Percentiles rank a stretch among this genome's conserved stretches.
phyloP scores from a whole-genome alignment of 2,888 invertebrate species.

The Dorcus parallelipipedus region DNA sequence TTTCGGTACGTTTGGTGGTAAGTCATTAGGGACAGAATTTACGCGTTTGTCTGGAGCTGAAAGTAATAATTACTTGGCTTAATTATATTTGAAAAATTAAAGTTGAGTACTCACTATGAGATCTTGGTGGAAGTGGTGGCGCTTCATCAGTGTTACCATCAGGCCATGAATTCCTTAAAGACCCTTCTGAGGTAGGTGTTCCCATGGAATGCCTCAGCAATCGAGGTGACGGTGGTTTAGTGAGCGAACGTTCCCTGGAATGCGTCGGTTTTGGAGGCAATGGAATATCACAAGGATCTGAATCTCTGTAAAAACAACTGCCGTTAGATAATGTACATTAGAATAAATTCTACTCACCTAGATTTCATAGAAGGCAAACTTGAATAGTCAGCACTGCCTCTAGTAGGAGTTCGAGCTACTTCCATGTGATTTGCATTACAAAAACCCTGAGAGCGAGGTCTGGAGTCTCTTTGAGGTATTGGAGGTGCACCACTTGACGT shows the following conservation, averaged over 20 bases:
- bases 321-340: background rate
- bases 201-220: slow-evolving; percentile 53
- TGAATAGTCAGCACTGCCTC: slow-evolving; percentile 47
- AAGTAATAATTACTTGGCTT: slow-evolving; percentile 15
- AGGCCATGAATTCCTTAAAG: slow-evolving; percentile 57
- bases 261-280: slow-evolving; percentile 54
- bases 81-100: slow-evolving; percentile 2
- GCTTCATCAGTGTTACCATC: slow-evolving; percentile 62
- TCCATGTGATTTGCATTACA: slow-evolving; percentile 34
- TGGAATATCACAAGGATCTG: slow-evolving; percentile 42
- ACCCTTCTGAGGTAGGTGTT: slow-evolving; percentile 52
- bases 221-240: slow-evolving; percentile 57
- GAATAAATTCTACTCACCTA: slow-evolving; percentile 33
- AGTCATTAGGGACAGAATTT: slow-evolving; percentile 45
- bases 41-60: slow-evolving; percentile 57
- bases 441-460: slow-evolving; percentile 31
- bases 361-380: slow-evolving; percentile 49
- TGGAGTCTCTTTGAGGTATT: slow-evolving; percentile 57
- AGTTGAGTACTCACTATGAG: slow-evolving; percentile 56
- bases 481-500: slow-evolving; percentile 53
- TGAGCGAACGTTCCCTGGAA: slow-evolving; percentile 48
- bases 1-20: slow-evolving; percentile 48
- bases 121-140: slow-evolving; percentile 77
- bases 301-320: slow-evolving; percentile 30
- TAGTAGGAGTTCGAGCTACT: slow-evolving; percentile 45